Percentiles rank a stretch among this genome's conserved stretches.
These are phyloP conservation scores for Caenorhabditis afra DNA, from an alignment of 2,888 invertebrate genomes.

Conservation along the genomic window DNA sequence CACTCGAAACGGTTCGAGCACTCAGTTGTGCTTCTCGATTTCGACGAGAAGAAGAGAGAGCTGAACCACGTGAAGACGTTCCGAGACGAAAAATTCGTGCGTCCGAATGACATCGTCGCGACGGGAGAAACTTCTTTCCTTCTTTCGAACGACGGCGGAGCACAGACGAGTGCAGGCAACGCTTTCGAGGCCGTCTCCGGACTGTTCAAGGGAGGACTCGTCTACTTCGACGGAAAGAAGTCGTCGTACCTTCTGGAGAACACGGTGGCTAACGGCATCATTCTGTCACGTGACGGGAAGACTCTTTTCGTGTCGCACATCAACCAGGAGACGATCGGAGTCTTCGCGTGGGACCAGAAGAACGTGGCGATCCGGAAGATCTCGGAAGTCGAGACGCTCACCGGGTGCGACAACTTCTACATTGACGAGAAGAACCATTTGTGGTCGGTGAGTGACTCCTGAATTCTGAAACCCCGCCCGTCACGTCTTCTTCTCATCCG, in stretches of 20 bases:
- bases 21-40: constrained; percentile 64
- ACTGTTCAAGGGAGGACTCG: constrained; percentile 59
- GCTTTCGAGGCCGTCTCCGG: constrained; percentile 55
- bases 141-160: constrained; percentile 66
- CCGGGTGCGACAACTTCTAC: constrained; percentile 64
- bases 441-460: constrained; percentile 54
- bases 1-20: constrained; percentile 65
- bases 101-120: constrained; percentile 68
- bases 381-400: constrained; percentile 42
- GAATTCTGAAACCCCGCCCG: too few species aligned
- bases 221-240: constrained; percentile 66
- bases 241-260: constrained; percentile 44
- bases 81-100: constrained; percentile 57
- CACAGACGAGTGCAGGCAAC: constrained; percentile 59
- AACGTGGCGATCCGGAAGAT: constrained; percentile 11
- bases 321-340: constrained; percentile 55
- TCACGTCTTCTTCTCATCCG: neutral
- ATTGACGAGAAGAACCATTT: constrained; percentile 52
- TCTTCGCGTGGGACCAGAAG: constrained; percentile 51
- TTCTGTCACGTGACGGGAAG: constrained; percentile 52
- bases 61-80: constrained; percentile 64
- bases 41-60: constrained; percentile 41
- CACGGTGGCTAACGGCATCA: constrained; percentile 64
- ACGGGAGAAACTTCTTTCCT: constrained; percentile 64
- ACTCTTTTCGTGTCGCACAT: constrained; percentile 64